Percentiles rank a stretch among this genome's conserved stretches.
Conservation (phyloP, 2,888 invertebrate species). For the Drosophila differens region DNA sequence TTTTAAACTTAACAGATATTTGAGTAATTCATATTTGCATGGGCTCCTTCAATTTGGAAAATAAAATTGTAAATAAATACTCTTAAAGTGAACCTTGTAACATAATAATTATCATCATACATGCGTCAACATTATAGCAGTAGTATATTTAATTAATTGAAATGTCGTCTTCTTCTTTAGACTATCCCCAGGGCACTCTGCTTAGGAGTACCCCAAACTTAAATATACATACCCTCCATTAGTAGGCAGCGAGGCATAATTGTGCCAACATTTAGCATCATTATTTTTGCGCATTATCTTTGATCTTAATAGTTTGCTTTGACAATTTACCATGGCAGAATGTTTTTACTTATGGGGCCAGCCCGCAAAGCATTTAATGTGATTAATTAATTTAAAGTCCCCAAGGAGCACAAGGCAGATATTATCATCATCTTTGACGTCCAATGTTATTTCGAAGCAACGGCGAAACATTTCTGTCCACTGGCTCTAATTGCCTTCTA, state of each 20-base stretch:
- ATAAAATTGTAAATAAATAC: not conserved
- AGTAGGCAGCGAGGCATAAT: conserved; percentile 65
- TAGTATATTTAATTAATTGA: conserved; percentile 64
- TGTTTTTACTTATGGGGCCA: conserved; percentile 27
- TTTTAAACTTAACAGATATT: not conserved
- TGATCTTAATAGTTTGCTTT: conserved; percentile 75
- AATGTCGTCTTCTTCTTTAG: conserved; percentile 30
- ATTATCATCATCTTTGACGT: conserved; percentile 17
- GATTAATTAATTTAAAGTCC: conserved; percentile 75
- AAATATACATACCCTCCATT: conserved; percentile 45
- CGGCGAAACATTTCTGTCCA: conserved; percentile 19
- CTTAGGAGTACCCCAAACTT: not conserved
- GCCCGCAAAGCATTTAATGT: conserved; percentile 66
- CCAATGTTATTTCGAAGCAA: conserved; percentile 29
- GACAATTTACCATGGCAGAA: conserved; percentile 50
- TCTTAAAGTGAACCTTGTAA: conserved; percentile 8
- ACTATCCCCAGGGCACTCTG: not conserved
- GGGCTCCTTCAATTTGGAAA: not conserved
- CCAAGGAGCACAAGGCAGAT: conserved; percentile 15
- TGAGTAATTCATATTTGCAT: too few relatives aligned
- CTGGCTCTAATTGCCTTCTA: conserved; percentile 55
- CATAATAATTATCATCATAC: conserved; percentile 32
- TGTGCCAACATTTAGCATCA: conserved; percentile 72
- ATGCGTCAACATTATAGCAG: conserved; percentile 23
- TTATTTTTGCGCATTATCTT: conserved; percentile 72